Evolutionary conservation across 2,797 vertebrate species (phyloP).

Genomic region (Serranus cabrilla): DNA sequence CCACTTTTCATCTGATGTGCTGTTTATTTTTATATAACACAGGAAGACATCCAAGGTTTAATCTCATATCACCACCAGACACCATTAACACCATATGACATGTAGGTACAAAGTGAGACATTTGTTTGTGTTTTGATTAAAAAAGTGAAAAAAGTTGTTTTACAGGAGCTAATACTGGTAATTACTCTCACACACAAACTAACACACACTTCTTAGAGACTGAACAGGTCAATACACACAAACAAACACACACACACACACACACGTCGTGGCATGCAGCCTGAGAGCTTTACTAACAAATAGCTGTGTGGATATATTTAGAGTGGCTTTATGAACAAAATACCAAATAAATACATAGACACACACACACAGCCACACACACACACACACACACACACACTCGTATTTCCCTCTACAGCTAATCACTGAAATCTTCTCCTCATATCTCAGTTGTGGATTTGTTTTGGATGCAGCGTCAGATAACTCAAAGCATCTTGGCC

Average conservation of each 20-base stretch:
- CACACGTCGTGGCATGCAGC: neutral
- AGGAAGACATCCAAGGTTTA: neutral
- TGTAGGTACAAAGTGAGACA: neutral
- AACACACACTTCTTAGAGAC: neutral
- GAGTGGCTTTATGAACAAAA: slow-evolving; percentile 19
- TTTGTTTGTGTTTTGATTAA: neutral
- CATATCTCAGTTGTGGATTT: slow-evolving; percentile 50
- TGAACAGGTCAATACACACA: neutral
- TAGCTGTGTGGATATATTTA: slow-evolving; percentile 28
- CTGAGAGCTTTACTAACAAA: slow-evolving; percentile 27
- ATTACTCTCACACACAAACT: neutral
- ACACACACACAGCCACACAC: slow-evolving; percentile 8
- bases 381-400: slow-evolving; percentile 5
- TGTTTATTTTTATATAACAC: slow-evolving; percentile 23
- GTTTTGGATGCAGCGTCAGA: slow-evolving; percentile 63
- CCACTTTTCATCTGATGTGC: neutral
- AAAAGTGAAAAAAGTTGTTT: neutral
- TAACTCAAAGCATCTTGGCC: slow-evolving; percentile 54
- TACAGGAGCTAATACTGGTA: too few relatives aligned
- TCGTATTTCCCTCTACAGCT: slow-evolving; percentile 13
- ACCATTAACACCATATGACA: neutral
- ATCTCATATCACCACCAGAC: neutral
- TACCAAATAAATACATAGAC: slow-evolving; percentile 31
- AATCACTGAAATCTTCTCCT: slow-evolving; percentile 34
- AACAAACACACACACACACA: neutral